Base-by-base conservation (phyloP, 30 jellyfish, hydroid and myxozoan genomes). In the Hydractinia echinata region DNA sequence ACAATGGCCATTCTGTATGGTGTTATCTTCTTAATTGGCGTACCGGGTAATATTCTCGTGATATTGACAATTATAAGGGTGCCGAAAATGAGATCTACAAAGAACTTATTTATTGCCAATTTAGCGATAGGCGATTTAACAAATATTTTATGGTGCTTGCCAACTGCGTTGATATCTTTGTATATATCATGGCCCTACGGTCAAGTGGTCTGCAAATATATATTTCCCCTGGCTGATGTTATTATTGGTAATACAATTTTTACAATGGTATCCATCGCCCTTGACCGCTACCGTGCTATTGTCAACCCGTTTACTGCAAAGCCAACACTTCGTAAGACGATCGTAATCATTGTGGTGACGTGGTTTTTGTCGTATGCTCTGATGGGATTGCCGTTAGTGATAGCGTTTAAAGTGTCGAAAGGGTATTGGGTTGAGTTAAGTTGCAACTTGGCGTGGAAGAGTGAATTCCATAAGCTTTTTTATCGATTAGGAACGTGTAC, bases 121-220 rank as follows among this genome's bases (percentile, higher is more conserved):
- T 71, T 94, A 52, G 99, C 99, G 19, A 76, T 86, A 6, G 85
- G 97, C 54, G 99, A 94, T 68, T 72, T 94, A 10, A 80, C 67
- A 15, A 88, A 94, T 48, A 53, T 84, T 4, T 67, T 85, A 0
- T 74, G 95, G 62, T 86, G 94, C 80, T 79, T 94, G 18, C 96
- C 97, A 19, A 4, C 95, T 60, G 58, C 87, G 6, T 66, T 88
- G 11, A 50, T 73, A n/a, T 82, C 85, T 8, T 79, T 78, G 54
- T 88, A 76, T 66, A 73, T 77, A 51, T 70, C 95, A 1, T 94
- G 99, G 99, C 99, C 99, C 30, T 88, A 89, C 84, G 99, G 99
- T 5, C 76, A 8, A 55, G 67, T 84, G 76, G 76, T 88, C 21
- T 94, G 99, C 87, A 81, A 84, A 71, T 94, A 81, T 70, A 6